Evolutionary conservation across 1,140 invertebrate genomes (phyloP), one percentile per base, ranked within the genome.

Genomic region (Cecropterus lyciades): DNA sequence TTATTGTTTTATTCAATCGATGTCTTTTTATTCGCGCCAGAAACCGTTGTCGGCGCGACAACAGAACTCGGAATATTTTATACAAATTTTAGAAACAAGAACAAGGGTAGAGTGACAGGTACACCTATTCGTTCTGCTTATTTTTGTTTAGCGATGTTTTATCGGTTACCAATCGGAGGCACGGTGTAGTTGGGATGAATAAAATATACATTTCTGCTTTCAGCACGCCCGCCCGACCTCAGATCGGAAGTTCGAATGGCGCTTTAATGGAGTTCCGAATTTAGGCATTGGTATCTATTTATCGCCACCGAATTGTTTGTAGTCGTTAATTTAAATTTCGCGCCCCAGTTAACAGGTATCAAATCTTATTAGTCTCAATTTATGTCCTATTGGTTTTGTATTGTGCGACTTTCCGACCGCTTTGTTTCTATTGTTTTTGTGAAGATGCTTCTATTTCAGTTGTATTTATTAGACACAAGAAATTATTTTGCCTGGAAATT

Each of bases 71-170:
- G 89, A 90, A 91, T 91, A 90, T 87, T 87, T 91, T 91, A 91
- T 91, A 89, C 87, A 91, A 90, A 91, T 91, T 87, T 89, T 87
- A 84, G 87, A 87, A 89, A 90, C 83, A 91, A 90, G 85, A 91
- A 87, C 86, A 87, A 82, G 80, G 70, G 49, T 60, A 64, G 80
- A 87, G 84, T 90, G 89, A 91, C 87, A 91, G 89, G 84, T 88
- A 91, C 89, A 91, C 82, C 81, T 84, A 80, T 84, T 89, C 77
- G 73, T 83, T 73, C 77, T 89, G 77, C 77, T 89, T 84, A 84
- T 87, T 91, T 91, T 91, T 84, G 79, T 67, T 87, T 85, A 79
- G 81, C 74, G 67, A 75, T 76, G 73, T 83, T 87, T 88, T 85
- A 85, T 85, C 82, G 79, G 71, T 78, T 83, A 80, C 75, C 85